Conservation (phyloP, 2,113 vertebrate genomes). For the Oenanthe melanoleuca region DNA sequence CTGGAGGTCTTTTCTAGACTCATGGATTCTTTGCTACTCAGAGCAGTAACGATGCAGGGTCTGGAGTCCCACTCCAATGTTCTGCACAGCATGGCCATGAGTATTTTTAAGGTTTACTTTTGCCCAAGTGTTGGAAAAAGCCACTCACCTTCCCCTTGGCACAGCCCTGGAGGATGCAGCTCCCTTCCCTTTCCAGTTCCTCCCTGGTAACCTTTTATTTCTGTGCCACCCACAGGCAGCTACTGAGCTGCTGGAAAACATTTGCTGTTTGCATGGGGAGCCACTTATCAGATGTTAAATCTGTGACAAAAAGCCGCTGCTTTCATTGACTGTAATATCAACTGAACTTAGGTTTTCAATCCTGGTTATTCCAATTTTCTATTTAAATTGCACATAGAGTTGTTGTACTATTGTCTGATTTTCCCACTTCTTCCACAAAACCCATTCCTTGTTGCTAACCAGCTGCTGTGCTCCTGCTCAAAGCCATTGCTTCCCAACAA, state of each 20-base stretch:
- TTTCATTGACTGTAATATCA: not conserved
- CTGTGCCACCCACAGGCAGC: conserved; percentile 58
- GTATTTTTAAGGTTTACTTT: not conserved
- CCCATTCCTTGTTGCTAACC: not conserved
- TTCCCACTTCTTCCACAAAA: not conserved
- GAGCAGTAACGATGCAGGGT: rapidly evolving
- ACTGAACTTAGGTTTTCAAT: not conserved
- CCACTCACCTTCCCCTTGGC: rapidly evolving
- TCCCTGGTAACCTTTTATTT: not conserved
- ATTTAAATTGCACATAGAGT: not conserved
- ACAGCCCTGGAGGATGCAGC: rapidly evolving
- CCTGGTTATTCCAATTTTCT: not conserved
- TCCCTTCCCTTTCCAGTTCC: not conserved
- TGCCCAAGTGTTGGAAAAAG: not conserved
- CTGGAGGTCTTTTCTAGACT: not conserved
- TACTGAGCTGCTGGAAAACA: not conserved
- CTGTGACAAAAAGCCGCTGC: not conserved
- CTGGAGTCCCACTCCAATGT: rapidly evolving
- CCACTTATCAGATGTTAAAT: not conserved
- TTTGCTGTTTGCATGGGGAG: not conserved
- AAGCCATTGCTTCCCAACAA: not conserved
- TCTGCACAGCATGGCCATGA: rapidly evolving
- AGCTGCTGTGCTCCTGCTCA: not conserved
- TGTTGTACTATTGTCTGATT: not conserved
- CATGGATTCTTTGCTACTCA: not conserved